Base-by-base conservation (phyloP, 1,140 invertebrate genomes). In the Leucophenga varia region DNA sequence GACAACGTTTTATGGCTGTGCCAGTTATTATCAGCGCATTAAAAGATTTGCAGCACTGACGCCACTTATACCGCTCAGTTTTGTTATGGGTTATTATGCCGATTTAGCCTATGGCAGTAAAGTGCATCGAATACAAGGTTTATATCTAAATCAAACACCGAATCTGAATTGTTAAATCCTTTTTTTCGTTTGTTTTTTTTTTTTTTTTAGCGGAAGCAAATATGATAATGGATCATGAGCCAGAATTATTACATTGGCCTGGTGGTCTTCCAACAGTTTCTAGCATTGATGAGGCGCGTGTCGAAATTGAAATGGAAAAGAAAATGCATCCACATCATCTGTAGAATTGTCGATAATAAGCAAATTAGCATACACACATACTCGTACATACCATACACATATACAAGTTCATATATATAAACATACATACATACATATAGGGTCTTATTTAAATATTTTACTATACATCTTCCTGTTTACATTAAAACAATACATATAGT, bases 41-140 rank as follows among this genome's bases (percentile, higher is more conserved):
- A 82, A 81, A 59, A 79, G 82, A 21, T 76, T 79, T 18, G 79
- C 78, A 20, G 76, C 81, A 6, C 64, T 90, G 52, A 75, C 79
- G 21, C 87, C 88, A 5, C 54, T 87, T 30, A 59, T 88, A 30
- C 86, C 86, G 9, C 74, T 91, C 17, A 83, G 84, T 2, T 90
- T 89, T 75, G 70, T 87, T 8, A 74, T 86, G 45, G 81, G 81
- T 1, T 91, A 90, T 72, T 84, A 89, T 64, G 82, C 82, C 61
- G 88, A 90, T 75, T 76, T 88, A 61, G 85, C 84, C 9, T 89
- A 90, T 76, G 87, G 87, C 44, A 86, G 81, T 44, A 91, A 91
- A 76, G 57, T 89, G 42, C 80, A 85, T 59, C 79, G 88, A 59
- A 88, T 90, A 45, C 80, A 82, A 81, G 81, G 87, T 89, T 74